Evolutionary conservation across 2,888 invertebrate species (phyloP).

Genomic region (Eristalinus aeneus): DNA sequence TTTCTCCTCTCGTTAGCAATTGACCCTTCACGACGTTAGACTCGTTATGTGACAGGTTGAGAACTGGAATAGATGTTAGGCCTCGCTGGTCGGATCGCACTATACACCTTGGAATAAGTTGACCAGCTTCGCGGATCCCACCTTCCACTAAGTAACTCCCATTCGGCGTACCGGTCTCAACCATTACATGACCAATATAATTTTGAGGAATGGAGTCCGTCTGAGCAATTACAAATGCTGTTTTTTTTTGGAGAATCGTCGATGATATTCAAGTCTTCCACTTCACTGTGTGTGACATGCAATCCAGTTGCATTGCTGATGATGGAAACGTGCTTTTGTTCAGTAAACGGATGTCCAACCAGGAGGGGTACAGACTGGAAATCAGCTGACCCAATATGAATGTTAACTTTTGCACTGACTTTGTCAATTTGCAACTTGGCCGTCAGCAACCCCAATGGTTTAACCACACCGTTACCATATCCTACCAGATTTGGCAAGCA

Average conservation of each 20-base stretch:
- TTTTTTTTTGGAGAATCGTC: too few relatives aligned
- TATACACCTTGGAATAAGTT: not conserved
- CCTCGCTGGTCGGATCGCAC: not conserved
- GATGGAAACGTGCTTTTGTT: too few relatives aligned
- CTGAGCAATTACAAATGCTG: too few relatives aligned
- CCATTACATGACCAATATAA: not conserved
- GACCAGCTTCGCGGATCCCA: not conserved
- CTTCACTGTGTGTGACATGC: not conserved
- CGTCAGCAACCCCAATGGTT: slow-evolving; percentile 2
- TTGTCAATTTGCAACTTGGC: not conserved
- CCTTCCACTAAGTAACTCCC: not conserved
- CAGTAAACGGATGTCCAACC: too few relatives aligned
- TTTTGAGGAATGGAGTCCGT: not conserved
- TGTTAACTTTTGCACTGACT: not conserved
- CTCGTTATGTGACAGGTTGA: not conserved
- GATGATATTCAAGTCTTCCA: not conserved
- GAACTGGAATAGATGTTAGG: too few relatives aligned
- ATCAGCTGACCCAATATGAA: not conserved
- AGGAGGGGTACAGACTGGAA: not conserved
- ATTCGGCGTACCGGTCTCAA: not conserved
- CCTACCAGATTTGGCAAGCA: not conserved
- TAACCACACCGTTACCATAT: not conserved
- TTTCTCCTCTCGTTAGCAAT: not conserved
- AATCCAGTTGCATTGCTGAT: not conserved
- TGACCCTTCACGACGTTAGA: not conserved